Base-by-base conservation (phyloP, 2,113 vertebrate genomes). In the Poicephalus meyeri region DNA sequence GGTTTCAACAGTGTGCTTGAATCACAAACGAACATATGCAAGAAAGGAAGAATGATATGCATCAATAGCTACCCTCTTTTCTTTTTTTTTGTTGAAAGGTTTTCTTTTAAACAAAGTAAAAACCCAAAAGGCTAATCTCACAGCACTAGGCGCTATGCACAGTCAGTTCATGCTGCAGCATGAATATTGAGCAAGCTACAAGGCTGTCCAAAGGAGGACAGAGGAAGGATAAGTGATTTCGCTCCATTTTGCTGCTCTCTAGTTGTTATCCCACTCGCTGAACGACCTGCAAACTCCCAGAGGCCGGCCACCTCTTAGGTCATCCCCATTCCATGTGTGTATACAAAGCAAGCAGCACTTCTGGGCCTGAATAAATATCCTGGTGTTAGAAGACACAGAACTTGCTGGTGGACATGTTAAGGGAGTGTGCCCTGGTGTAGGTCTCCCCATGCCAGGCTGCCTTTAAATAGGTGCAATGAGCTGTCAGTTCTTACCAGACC, bases 1-100 rank as follows among this genome's bases (percentile, higher is more conserved):
- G 80, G 41, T 60, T 93, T 94, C n/a, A 11, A 84, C 60, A 91
- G 71, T 31, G 69, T 58, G 65, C 73, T 91, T 95, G 89, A 95
- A 95, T 72, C 78, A 96, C 91, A 95, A 95, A 85, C 63, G 77
- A 95, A 95, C 91, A 92, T 94, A 95, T 91, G 93, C 91, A 91
- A 84, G 77, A 92, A 76, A 16, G 73, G 25, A 87, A 73, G 53
- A 95, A 95, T 56, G 65, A 91, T 88, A 89, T 4, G 44, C 73
- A 95, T 87, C 95, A 95, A 64, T 94, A 91, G 56, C 50, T 71
- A 49, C 47, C 28, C 11, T 63, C 20, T 56, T 56, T 56, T 56
- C 31, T 56, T 93, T 87, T 89, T 70, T 86, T 63, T 44, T 52
- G 7, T 81, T 74, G 35, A 87, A 95, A 93, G 64, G 6, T 3